These are phyloP conservation scores for Gibbula magus DNA, from an alignment of 2,888 invertebrate genomes.

Conservation along the genomic window DNA sequence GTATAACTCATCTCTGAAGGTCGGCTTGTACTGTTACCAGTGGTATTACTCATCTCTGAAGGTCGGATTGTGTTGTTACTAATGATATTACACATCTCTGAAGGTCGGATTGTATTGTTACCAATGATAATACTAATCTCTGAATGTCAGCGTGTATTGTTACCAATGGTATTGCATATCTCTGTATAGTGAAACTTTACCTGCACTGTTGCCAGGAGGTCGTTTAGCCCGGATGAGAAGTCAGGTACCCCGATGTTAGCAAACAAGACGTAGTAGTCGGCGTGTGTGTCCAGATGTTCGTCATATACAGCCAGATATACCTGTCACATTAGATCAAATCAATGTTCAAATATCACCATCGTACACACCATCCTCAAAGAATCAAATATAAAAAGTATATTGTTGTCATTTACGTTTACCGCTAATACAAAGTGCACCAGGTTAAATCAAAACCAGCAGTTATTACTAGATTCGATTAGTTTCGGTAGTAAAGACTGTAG, in stretches of 20 bases:
- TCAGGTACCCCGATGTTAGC: conserved; percentile 41
- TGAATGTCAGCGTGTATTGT: background rate
- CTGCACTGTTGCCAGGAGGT: conserved; percentile 38
- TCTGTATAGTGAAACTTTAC: background rate
- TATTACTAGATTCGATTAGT: too few relatives aligned
- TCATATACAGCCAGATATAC: conserved; percentile 33
- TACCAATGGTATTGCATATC: background rate
- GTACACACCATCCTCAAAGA: too few relatives aligned
- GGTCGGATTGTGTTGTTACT: too few relatives aligned
- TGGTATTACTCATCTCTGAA: too few relatives aligned
- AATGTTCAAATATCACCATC: too few relatives aligned
- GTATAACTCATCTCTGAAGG: too few relatives aligned
- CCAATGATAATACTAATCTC: too few relatives aligned
- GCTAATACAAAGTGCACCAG: background rate
- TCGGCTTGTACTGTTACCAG: too few relatives aligned
- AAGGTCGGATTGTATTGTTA: too few relatives aligned
- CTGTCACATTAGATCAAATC: conserved; percentile 28
- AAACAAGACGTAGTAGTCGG: conserved; percentile 45
- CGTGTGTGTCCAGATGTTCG: conserved; percentile 25
- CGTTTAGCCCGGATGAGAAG: conserved; percentile 38
- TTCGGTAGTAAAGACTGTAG: too few relatives aligned
- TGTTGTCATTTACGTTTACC: background rate
- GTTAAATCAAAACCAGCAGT: background rate
- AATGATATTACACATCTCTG: too few relatives aligned
- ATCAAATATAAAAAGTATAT: too few relatives aligned